Percentiles rank a stretch among this genome's conserved stretches.
These are phyloP conservation scores for Leptoclinus maculatus DNA, from an alignment of 2,797 vertebrate species.

Conservation along the genomic window DNA sequence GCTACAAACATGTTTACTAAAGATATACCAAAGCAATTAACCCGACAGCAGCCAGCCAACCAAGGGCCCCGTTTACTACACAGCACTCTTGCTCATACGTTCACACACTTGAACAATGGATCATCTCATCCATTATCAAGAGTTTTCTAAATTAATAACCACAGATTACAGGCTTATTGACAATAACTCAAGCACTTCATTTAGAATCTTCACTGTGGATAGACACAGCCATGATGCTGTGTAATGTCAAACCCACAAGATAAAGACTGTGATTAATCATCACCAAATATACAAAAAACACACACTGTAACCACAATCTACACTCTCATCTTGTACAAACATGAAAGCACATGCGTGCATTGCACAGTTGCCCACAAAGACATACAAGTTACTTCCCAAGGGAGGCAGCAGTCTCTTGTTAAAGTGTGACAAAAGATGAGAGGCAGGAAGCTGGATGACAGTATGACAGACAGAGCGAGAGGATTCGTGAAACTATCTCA, in stretches of 20 bases:
- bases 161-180: background rate
- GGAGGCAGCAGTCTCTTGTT: background rate
- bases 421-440: background rate
- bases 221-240: background rate
- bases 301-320: background rate
- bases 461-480: background rate
- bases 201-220: background rate
- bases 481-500: background rate
- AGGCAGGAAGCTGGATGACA: background rate
- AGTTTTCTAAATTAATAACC: background rate
- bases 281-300: background rate
- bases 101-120: background rate
- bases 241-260: slow-evolving; percentile 5
- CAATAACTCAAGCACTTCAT: background rate
- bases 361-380: background rate
- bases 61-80: background rate
- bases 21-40: background rate
- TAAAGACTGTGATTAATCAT: background rate
- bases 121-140: background rate
- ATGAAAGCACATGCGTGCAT: background rate
- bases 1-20: background rate
- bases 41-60: background rate
- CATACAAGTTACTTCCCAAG: background rate
- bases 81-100: background rate
- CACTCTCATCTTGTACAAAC: background rate